Percentiles rank a stretch among this genome's conserved stretches.
Conservation (phyloP, 2,113 vertebrate genomes). For the Crypturellus undulatus region DNA sequence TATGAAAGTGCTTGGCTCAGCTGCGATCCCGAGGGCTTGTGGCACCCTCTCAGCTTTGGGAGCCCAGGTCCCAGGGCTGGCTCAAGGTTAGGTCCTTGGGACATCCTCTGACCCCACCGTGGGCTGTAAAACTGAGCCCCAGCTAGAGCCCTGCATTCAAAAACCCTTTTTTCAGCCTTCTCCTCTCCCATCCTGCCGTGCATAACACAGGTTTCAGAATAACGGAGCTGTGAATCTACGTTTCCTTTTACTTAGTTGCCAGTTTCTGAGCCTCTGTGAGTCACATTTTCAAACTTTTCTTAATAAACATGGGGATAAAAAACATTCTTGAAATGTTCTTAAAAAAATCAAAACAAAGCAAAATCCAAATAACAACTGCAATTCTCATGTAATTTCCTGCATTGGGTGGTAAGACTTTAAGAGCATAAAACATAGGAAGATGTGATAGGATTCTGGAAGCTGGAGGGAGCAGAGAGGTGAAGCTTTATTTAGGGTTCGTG, state of each 20-base stretch:
- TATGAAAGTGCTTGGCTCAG: background rate
- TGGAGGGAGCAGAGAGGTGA: background rate
- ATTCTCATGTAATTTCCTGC: background rate
- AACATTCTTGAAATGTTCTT: background rate
- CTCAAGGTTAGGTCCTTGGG: rapidly evolving
- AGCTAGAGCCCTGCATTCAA: background rate
- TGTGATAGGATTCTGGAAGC: background rate
- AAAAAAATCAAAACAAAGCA: conserved; percentile 13
- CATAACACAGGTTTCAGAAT: background rate
- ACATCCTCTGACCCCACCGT: background rate
- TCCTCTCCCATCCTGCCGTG: background rate
- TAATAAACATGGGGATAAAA: background rate
- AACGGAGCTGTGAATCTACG: background rate
- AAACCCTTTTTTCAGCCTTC: background rate
- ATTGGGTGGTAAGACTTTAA: background rate
- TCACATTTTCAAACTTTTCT: conserved; percentile 10
- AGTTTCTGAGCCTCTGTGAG: background rate
- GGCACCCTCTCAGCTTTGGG: background rate
- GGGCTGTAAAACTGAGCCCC: background rate
- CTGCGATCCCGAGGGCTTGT: rapidly evolving
- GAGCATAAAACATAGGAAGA: background rate
- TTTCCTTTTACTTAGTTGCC: background rate
- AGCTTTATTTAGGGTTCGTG: rapidly evolving
- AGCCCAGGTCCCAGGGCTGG: background rate
- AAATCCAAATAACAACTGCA: background rate